A percentile compares a stretch with the other conserved stretches of the same genome.
Conservation (phyloP, 2,888 invertebrate species). For the Hydraecia micacea region DNA sequence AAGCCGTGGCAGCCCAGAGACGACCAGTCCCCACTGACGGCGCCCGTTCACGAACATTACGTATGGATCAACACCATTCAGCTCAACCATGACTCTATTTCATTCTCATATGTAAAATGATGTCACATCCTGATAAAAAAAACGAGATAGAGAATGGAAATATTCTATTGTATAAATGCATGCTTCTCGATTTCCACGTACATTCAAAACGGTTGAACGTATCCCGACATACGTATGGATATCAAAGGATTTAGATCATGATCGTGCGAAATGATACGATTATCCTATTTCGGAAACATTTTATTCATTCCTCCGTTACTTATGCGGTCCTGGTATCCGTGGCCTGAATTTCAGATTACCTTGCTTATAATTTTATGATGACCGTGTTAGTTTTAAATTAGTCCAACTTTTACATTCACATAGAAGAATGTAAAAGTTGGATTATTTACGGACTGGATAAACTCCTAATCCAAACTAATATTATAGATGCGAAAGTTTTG, state of each 20-base stretch:
- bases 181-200: background rate
- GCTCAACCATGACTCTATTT: background rate
- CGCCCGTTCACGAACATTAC: too few species aligned
- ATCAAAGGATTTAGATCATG: constrained; percentile 39
- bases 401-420: background rate
- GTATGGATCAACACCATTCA: too few species aligned
- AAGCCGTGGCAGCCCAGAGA: too few species aligned
- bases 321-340: constrained; percentile 26
- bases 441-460: too few species aligned
- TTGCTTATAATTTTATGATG: background rate
- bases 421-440: too few species aligned
- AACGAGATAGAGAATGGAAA: background rate
- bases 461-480: too few species aligned
- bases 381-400: background rate
- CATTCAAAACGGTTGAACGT: constrained; percentile 6
- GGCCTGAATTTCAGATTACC: background rate
- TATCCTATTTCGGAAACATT: constrained; percentile 8
- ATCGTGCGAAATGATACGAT: constrained; percentile 26
- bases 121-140: background rate
- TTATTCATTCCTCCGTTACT: constrained; percentile 32
- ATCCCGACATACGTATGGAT: constrained; percentile 29
- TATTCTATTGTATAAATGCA: background rate
- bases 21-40: too few species aligned
- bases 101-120: background rate
- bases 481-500: too few species aligned